Evolutionary conservation across 1,140 invertebrate species (phyloP), one percentile per base, ranked within the genome.

Genomic region (Ips typographus): DNA sequence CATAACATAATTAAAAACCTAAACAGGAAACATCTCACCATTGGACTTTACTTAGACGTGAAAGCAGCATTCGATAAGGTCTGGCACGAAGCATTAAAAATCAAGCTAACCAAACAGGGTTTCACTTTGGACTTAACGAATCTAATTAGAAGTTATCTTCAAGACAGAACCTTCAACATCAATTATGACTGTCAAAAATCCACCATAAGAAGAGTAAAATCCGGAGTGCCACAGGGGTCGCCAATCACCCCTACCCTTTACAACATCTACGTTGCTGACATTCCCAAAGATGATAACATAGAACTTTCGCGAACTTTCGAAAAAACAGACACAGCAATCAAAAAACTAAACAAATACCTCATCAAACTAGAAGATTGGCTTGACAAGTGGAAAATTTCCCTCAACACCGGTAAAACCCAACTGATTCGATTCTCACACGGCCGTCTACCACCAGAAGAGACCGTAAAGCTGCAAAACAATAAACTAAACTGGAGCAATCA

Each of bases 51-150:
- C 8, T 43, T 69, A 38, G 56, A 68, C 49, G 43, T 61, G 4
- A 44, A 69, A 36, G 63, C 62, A 44, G 67, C 67, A 22, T 63
- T 63, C 39, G 67, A 69, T 38, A 69, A 51, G 7, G 52, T 70
- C 36, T 70, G 68, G 61, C 52, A 56, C 38, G 60, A 43, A 6
- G 68, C 60, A 2, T 36, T 70, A 44, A 53, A 64, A 2, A 57
- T 47, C n/a, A 68, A 68, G 52, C 4, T 68, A 8, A 4, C 2
- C 1, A 49, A 40, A 5, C 61, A 22, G 22, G n/a, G 3, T 41
- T 41, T 4, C 6, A 49, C 42, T 37, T 61, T 47, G 36, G 39
- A 40, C 1, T 5, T 41, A 43, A 38, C 47, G 5, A 40, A 53
- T 1, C 55, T 55, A 37, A 44, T 57, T 44, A 22, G n/a, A 51